These are phyloP conservation scores for Hippasteria phrygiana DNA, from an alignment of 53 echinoderm and acorn worm species.

Conservation along the genomic window DNA sequence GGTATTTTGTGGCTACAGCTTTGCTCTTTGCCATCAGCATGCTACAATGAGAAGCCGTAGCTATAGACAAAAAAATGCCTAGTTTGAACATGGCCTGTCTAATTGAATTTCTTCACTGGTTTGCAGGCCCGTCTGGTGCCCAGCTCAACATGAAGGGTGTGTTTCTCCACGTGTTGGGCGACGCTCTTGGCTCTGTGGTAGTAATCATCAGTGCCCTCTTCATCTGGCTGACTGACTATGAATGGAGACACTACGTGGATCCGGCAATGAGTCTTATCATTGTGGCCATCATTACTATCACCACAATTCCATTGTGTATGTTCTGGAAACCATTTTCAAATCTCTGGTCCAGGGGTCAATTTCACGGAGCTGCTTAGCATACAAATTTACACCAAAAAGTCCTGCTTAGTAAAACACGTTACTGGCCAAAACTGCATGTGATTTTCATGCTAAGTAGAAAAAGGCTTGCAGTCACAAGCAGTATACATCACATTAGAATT, in stretches of 20 bases:
- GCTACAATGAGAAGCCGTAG: no score
- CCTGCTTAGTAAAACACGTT: no score
- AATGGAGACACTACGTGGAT: slow-evolving; percentile 82
- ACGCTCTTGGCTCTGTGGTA: slow-evolving; percentile 93
- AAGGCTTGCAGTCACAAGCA: no score
- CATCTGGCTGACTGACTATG: slow-evolving; percentile 67
- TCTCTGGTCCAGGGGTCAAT: background rate
- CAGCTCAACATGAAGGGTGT: slow-evolving; percentile 98
- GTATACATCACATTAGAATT: no score
- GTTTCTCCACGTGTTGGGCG: slow-evolving; percentile 93
- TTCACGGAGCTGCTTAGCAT: no score
- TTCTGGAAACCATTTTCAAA: slow-evolving; percentile 1
- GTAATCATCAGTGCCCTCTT: slow-evolving; percentile 91
- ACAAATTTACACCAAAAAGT: no score
- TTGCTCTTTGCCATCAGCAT: no score
- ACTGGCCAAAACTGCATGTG: no score
- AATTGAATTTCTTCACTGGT: background rate
- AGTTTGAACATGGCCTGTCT: background rate
- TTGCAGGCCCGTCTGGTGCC: background rate
- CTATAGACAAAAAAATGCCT: no score
- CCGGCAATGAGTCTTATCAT: slow-evolving; percentile 93
- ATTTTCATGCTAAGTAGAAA: no score
- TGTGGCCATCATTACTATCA: slow-evolving; percentile 79
- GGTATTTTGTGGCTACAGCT: no score
- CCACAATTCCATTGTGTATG: slow-evolving; percentile 92